These are phyloP conservation scores for Chionomys nivalis DNA, from an alignment of 2,113 vertebrate species.

Conservation along the genomic window DNA sequence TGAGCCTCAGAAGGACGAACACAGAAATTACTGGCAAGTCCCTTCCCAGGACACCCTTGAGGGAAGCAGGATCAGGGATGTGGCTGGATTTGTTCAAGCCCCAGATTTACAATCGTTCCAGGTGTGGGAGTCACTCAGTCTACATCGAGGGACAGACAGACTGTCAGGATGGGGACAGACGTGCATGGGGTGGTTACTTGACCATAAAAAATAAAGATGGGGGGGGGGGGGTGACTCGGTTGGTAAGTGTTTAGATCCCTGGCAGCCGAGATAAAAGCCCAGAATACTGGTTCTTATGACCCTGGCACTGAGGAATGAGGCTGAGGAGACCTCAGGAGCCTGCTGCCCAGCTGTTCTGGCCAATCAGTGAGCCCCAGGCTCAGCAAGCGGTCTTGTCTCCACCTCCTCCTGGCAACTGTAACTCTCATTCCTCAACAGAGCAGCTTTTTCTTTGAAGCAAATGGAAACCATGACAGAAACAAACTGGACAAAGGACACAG, in stretches of 20 bases:
- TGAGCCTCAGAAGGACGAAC: neutral
- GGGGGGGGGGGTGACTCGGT: neutral
- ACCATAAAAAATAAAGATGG: neutral
- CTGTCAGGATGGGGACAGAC: no score
- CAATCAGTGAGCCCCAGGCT: neutral
- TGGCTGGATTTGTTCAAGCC: neutral
- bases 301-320: neutral
- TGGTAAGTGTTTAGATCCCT: neutral
- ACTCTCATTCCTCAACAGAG: neutral
- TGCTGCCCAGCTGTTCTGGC: neutral
- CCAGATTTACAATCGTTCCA: accelerated
- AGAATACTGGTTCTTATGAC: no score
- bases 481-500: neutral
- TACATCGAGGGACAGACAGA: accelerated
- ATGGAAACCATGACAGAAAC: neutral
- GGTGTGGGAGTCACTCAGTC: no score
- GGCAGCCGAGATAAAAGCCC: neutral
- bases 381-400: neutral
- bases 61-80: neutral
- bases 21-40: neutral
- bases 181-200: accelerated
- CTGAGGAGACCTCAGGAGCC: neutral
- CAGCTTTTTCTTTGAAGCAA: neutral
- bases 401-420: neutral
- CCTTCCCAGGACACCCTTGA: neutral